phyloP scores from a whole-genome alignment of 2,113 vertebrate species.

The Tupaia chinensis region DNA sequence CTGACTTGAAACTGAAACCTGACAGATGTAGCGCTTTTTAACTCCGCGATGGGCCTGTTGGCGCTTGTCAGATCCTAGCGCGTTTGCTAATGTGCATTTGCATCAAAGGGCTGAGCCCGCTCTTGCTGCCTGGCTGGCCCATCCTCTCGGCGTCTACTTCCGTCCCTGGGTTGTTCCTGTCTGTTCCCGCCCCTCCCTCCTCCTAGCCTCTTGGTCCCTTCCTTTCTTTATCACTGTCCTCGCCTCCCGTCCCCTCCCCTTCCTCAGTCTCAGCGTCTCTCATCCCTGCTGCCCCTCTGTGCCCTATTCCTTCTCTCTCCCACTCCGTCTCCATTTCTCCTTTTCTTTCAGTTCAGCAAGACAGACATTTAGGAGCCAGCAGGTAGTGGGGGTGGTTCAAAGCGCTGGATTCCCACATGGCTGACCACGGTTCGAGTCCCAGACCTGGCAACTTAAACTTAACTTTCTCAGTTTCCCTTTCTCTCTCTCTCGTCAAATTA shows the following conservation, averaged over 20 bases:
- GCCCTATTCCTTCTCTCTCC: background rate
- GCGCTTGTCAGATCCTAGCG: conserved; percentile 83
- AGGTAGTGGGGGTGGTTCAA: no score
- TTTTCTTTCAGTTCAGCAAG: background rate
- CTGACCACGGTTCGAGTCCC: no score
- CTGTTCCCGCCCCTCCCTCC: background rate
- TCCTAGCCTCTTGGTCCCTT: background rate
- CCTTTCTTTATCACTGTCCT: background rate
- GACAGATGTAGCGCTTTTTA: conserved; percentile 85
- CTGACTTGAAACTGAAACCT: conserved; percentile 79
- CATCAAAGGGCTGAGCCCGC: conserved; percentile 66
- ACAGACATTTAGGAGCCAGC: background rate
- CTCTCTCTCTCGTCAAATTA: no score
- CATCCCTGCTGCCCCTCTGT: background rate
- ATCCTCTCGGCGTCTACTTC: background rate
- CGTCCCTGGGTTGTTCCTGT: background rate
- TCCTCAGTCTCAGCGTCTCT: background rate
- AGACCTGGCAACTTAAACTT: no score
- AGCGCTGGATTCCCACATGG: no score
- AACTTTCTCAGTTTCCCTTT: no score
- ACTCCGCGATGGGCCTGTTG: conserved; percentile 83
- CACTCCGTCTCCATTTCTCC: no score
- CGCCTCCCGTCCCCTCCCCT: background rate
- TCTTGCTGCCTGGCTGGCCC: background rate
- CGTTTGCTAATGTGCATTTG: conserved; percentile 81